Base-by-base conservation (phyloP, 2,113 vertebrate species). In the Coptodon bakossiorum region DNA sequence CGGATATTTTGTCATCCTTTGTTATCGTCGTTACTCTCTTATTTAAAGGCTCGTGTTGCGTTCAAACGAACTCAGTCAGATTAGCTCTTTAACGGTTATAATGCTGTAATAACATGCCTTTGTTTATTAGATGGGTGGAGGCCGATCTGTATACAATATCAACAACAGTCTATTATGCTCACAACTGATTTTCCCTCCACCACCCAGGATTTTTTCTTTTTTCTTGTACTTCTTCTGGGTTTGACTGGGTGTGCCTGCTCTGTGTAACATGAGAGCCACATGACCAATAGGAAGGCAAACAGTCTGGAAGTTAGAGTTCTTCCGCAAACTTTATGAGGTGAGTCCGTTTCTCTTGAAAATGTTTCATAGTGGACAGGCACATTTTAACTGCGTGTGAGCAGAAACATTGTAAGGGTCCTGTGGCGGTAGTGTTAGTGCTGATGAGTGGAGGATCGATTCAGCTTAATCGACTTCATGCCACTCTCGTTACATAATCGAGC, bases 251-350 rank as follows among this genome's bases (percentile, higher is more conserved):
- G 94, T 92, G 93, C 2, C 90, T 36, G 48, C 52, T 3, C 54
- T 17, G n/a, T 80, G 93, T 87, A 85, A 90, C 88, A 19, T 2
- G 85, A 89, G 85, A 89, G 16, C 31, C 92, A 92, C 93, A 17
- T 93, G 93, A 95, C 95, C 93, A 84, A 80, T 66, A 89, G 90
- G 87, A 89, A 83, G 88, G 7, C 90, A 85, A 56, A 57, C 92
- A 48, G 80, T 22, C 13, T 17, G 27, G 22, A 82, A 89, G 76
- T 92, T 76, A 43, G 40, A 38, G 34, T 83, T 92, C 81, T 93
- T 91, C 91, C 89, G 84, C 84, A 90, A 93, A 94, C 89, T 91
- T 89, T 87, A 11, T 2, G 16, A 93, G 95, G 95, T 95, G 93
- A 95, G 95, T 95, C 24, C 17, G 53, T 84, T 88, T 90, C 85